phyloP scores from a whole-genome alignment of 2,888 invertebrate genomes.

The Seira sanloemensis region DNA sequence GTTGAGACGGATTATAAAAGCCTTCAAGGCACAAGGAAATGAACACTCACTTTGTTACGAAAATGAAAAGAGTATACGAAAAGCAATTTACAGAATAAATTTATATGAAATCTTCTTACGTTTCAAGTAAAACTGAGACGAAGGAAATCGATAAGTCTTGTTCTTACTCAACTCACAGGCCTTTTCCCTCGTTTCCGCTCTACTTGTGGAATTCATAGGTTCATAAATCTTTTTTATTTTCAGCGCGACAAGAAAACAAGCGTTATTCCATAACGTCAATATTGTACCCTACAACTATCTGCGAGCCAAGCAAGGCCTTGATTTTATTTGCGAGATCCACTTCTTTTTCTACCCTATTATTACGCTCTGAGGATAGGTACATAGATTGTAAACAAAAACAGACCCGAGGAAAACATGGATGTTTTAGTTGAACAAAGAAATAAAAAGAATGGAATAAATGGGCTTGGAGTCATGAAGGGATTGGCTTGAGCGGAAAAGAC shows the following conservation, averaged over 20 bases:
- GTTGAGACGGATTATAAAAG: too few species aligned
- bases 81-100: slow-evolving; percentile 5
- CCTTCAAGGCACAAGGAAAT: too few species aligned
- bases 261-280: background rate
- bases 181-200: slow-evolving; percentile 18
- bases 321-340: background rate
- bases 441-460: background rate
- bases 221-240: slow-evolving; percentile 17
- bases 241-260: slow-evolving; percentile 9
- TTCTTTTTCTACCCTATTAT: background rate
- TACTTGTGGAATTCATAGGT: slow-evolving; percentile 21
- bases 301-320: too few species aligned
- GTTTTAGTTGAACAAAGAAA: background rate
- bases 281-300: too few species aligned
- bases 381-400: background rate
- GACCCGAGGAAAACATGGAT: background rate
- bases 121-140: background rate
- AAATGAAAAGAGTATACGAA: background rate
- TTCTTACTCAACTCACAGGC: background rate
- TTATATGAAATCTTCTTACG: too few species aligned
- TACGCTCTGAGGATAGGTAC: background rate
- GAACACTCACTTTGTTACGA: background rate
- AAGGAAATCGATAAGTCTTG: background rate
- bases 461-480: background rate
- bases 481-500: background rate